phyloP scores from a whole-genome alignment of 2,113 vertebrate genomes.

The Odocoileus virginianus region DNA sequence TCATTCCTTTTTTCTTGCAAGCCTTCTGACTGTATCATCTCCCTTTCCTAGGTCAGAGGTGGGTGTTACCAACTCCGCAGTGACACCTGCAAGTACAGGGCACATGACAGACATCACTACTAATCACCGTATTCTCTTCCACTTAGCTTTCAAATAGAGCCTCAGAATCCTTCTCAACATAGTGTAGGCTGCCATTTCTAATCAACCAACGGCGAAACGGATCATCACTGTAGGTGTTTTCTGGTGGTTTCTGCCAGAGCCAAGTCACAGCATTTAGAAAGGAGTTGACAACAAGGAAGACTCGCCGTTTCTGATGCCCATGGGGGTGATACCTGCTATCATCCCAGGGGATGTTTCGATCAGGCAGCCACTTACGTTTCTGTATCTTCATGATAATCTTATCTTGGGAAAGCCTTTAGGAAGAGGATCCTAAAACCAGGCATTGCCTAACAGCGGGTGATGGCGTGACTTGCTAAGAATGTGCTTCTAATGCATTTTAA shows the following conservation, averaged over 20 bases:
- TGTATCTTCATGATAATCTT: conserved; percentile 44
- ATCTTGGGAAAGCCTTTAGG: conserved; percentile 70
- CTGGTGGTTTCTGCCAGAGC: neutral
- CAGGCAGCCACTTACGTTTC: conserved; percentile 54
- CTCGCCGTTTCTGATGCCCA: neutral
- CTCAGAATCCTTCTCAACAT: neutral
- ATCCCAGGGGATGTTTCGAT: conserved; percentile 28
- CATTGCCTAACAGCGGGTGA: conserved; percentile 62
- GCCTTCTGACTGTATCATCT: neutral
- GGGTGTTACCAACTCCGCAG: rapidly evolving
- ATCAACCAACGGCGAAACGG: neutral
- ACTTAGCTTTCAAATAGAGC: neutral
- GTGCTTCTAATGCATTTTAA: conserved; percentile 81
- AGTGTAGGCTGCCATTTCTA: neutral
- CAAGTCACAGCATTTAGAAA: neutral
- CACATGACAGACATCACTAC: neutral
- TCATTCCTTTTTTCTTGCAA: neutral
- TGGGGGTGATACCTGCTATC: neutral
- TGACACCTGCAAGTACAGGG: neutral
- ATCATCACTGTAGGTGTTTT: neutral
- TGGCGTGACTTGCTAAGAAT: conserved; percentile 70
- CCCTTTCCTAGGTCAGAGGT: neutral
- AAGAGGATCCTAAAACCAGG: conserved; percentile 55
- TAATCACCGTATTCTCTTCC: neutral
- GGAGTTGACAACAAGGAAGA: neutral